Base-by-base conservation (phyloP, 2,797 vertebrate species). In the Sebastes wilsoni region DNA sequence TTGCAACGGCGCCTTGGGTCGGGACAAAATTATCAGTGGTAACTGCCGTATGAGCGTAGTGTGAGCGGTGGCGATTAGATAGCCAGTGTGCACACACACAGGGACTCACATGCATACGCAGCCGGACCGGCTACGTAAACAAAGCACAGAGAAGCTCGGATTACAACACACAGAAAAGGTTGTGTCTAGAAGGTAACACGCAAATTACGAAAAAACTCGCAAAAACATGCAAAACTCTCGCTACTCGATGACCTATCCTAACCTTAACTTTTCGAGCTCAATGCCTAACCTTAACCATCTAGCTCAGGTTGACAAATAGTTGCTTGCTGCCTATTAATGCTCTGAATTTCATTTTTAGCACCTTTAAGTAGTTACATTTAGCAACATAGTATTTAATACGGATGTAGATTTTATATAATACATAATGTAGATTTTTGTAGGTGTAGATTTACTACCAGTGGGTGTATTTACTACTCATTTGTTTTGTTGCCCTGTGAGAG, bases 401-500 rank as follows among this genome's bases (percentile, higher is more conserved):
- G 42, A 60, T 59, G 55, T 69, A 54, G 42, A 22, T 72, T 72
- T 55, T 34, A 46, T 46, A 46, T 46, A 46, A 46, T 46, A 46
- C 42, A 46, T 46, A 42, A 60, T 62, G 59, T 66, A 54, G 42
- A 25, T 72, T 69, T 56, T 34, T 36, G n/a, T 13, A 74, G 66
- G 52, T 28, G 13, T 46, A 70, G 72, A 66, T n/a, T 52, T 4
- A 46, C 8, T 58, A 22, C 2, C 38, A 77, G 38, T 56, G 75
- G 66, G 67, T 81, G 61, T 72, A 66, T 79, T 83, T 80, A 77
- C 52, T 80, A 74, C 75, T 88, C 62, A 77, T 74, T 88, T 87
- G 68, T 88, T 74, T 86, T 90, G 49, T 71, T 90, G 64, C 72
- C 70, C 61, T 87, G 72, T 72, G 79, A 90, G 85, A 75, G 66